Evolutionary conservation across 2,888 invertebrate genomes (phyloP).

Genomic region (Lagria hirta): DNA sequence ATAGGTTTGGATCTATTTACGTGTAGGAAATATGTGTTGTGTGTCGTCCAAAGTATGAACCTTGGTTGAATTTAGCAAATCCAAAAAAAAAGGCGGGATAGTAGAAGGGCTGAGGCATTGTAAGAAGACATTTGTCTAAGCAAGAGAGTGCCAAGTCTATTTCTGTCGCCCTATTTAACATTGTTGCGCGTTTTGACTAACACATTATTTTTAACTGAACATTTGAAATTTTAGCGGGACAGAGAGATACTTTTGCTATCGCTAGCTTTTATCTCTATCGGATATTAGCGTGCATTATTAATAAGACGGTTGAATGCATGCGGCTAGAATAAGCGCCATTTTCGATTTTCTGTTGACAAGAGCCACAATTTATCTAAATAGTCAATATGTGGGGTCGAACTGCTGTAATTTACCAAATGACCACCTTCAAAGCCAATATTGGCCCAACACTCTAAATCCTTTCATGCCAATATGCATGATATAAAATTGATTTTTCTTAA

Average conservation of each 20-base stretch:
- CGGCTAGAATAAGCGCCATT: constrained; percentile 44
- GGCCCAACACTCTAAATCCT: constrained; percentile 38
- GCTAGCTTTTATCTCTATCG: constrained; percentile 31
- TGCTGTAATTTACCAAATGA: constrained; percentile 41
- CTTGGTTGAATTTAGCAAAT: too few species aligned
- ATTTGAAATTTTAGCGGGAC: constrained; percentile 12
- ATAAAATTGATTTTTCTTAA: constrained; percentile 47
- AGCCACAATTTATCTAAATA: constrained; percentile 31
- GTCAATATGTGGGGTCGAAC: constrained; percentile 38
- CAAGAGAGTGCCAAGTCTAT: constrained; percentile 50
- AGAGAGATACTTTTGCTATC: constrained; percentile 30
- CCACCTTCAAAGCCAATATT: constrained; percentile 30
- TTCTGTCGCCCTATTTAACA: constrained; percentile 50
- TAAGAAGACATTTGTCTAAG: constrained; percentile 25
- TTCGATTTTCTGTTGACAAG: constrained; percentile 43
- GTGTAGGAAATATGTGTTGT: too few species aligned
- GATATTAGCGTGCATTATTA: constrained; percentile 46
- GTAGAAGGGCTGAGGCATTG: constrained; percentile 20
- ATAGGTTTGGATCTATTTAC: too few species aligned
- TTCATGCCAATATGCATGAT: constrained; percentile 44
- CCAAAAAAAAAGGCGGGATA: too few species aligned
- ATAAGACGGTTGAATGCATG: constrained; percentile 45
- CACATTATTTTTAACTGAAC: constrained; percentile 46
- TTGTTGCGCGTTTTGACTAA: constrained; percentile 49
- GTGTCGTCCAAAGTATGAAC: too few species aligned